Evolutionary conservation across 1,140 invertebrate species (phyloP), one percentile per base, ranked within the genome.

Genomic region (Anastatus disparis): DNA sequence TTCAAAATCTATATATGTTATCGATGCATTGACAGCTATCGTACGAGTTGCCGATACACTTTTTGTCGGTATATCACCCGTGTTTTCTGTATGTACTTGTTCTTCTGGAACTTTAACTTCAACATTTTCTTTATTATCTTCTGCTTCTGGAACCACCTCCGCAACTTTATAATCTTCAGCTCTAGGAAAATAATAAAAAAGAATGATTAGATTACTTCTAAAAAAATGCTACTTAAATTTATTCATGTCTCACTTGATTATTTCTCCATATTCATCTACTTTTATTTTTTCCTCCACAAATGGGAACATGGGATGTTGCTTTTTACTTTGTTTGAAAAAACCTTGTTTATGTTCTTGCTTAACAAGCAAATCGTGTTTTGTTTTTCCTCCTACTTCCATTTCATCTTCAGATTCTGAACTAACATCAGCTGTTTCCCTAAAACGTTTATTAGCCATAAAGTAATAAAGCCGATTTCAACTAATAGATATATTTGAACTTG

Each of bases 1-100:
- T 83, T 99, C 98, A 84, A 99, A 98, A 87, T 99, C 98, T 68
- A 99, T 99, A 77, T 95, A 98, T 70, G 95, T 92, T 2, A 99
- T 90, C 77, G 92, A 91, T 24, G 95, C 95, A 73, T 93, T 92
- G 0, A 99, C 91, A 64, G 91, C 88, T 17, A 99, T 88, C 0
- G 90, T 91, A 26, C 93, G 90, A 4, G 89, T 89, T 38, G 91
- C 87, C n/a, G 90, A 88, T 3, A 97, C 88, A 81, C 96, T 97
- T 85, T 99, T 99, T 8, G 94, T 95, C 24, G 95, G 95, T 72
- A 93, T 89, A 81, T 97, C 94, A 10, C 89, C 82, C 48, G 90
- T 82, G 74, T 90, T 89, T 84, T 88, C 88, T 86, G 78, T 81
- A 75, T 84, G 86, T 78, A 85, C 81, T 58, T 76, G 71, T 59